Evolutionary conservation across 2,888 invertebrate species (phyloP), one percentile per base, ranked within the genome.

Genomic region (Spisula solida): DNA sequence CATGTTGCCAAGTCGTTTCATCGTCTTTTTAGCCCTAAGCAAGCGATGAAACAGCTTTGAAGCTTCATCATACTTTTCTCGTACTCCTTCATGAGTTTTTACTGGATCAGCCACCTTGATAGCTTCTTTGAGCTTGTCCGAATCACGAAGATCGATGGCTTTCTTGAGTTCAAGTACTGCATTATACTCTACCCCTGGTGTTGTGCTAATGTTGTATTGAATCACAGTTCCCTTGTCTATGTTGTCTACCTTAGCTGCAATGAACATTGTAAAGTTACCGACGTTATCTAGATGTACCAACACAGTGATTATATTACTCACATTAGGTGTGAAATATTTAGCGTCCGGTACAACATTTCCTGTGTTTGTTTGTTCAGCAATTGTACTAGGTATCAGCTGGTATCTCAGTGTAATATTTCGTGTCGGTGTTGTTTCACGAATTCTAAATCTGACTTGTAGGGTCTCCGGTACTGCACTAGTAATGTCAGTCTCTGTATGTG

Each of bases 1-100:
- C 18, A 86, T 70, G 47, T 86, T 47, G 16, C 18, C 16, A 29
- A 86, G 48, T n/a, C n/a, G 20, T 18, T 66, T 41, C 20, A 60
- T 14, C 10, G 48, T 29, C 55, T 56, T 20, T 56, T 78, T 0
- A 14, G 56, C 34, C 29, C 41, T 79, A 1, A 25, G 5, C 2
- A 66, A 0, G 25, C 0, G 5, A 25, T n/a, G 20, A n/a, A 25
- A 8, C 60, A 25, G 20, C 20, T 8, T 25, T 12, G 10, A 66
- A 25, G 60, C 60, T 66, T 66, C 25, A 12, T 66, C 10, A 66
- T 25, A 6, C 12, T 25, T n/a, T 66, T 66, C 25, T 25, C 60
- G n/a, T 0, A 66, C 60, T 25, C n/a, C 60, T 66, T 0, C n/a
- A 25, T 66, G n/a, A 10, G 60, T 8, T 66, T 66, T 66, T 1